Conservation (phyloP, 2,113 vertebrate genomes). For the Okapia johnstoni region DNA sequence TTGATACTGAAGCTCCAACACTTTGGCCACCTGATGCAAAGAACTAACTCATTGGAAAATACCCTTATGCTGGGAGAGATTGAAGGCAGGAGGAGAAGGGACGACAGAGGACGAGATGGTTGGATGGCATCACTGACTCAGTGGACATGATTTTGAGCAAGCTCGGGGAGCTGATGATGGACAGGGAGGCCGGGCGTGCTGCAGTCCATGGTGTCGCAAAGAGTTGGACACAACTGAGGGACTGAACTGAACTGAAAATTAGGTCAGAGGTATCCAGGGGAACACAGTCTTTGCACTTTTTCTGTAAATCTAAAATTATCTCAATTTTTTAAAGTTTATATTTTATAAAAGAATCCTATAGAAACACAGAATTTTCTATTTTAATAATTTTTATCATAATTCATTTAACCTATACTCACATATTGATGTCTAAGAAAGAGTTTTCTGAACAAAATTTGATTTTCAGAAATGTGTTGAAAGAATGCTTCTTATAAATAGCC, state of each 20-base stretch:
- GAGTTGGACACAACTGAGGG: background rate
- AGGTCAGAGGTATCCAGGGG: background rate
- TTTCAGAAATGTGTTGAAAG: background rate
- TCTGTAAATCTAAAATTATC: background rate
- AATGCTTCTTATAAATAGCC: background rate
- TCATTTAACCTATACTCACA: background rate
- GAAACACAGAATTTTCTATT: background rate
- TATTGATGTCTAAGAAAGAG: background rate
- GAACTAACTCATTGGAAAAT: background rate
- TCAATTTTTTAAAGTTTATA: background rate
- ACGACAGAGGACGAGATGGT: background rate
- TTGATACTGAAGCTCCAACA: background rate
- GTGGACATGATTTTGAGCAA: background rate
- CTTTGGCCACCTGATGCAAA: background rate
- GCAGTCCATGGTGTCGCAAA: background rate
- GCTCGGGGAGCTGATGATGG: rapidly evolving
- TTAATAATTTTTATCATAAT: background rate
- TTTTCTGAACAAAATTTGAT: background rate
- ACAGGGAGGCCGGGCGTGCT: rapidly evolving
- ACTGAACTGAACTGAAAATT: background rate
- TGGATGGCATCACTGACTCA: background rate
- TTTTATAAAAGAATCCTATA: background rate
- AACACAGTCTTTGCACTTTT: background rate
- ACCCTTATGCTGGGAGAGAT: background rate
- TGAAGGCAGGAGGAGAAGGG: background rate